Base-by-base conservation (phyloP, 2,797 vertebrate genomes). In the Pagetopsis macropterus region DNA sequence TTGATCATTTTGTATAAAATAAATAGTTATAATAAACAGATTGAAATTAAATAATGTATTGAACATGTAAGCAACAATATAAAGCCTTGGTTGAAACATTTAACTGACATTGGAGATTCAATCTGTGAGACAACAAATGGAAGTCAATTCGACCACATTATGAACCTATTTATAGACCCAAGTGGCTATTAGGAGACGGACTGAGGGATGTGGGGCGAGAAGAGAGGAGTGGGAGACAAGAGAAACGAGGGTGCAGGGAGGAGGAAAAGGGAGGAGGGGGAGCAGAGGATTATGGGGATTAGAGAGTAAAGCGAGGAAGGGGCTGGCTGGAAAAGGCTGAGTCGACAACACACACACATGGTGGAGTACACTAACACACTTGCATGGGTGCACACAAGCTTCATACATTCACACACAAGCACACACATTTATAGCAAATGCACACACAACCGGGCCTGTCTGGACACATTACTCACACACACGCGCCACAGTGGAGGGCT, bases 261-360 rank as follows among this genome's bases (percentile, higher is more conserved):
- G 61, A 54, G 27, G 2, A 46, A 41, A 61, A 46, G 48, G 21
- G 49, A 64, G 65, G 51, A 55, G 72, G 52, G 50, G 50, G 54
- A 45, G 72, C 16, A 17, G 69, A 74, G 89, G 87, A 87, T 90
- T 88, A 91, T 0, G 6, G 68, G 86, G 89, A 88, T 89, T 88
- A 90, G 81, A 52, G 81, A 64, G 85, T 78, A 72, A 76, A 80
- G 78, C 44, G 76, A 86, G 87, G 70, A 77, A 87, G 84, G 80
- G 88, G 72, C 65, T 85, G 77, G 52, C 77, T 91, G 87, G 77
- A 89, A 91, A 90, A 89, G 75, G 87, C 89, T 88, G 89, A 92
- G 77, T 92, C 82, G 64, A 79, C 89, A 91, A 70, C 60, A 88
- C 78, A 75, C 62, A 55, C 70, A 62, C 71, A 69, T 13, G 49